A percentile compares a stretch with the other conserved stretches of the same genome.
These are phyloP conservation scores for Hyperoplus immaculatus DNA, from an alignment of 2,797 vertebrate species.

Conservation along the genomic window DNA sequence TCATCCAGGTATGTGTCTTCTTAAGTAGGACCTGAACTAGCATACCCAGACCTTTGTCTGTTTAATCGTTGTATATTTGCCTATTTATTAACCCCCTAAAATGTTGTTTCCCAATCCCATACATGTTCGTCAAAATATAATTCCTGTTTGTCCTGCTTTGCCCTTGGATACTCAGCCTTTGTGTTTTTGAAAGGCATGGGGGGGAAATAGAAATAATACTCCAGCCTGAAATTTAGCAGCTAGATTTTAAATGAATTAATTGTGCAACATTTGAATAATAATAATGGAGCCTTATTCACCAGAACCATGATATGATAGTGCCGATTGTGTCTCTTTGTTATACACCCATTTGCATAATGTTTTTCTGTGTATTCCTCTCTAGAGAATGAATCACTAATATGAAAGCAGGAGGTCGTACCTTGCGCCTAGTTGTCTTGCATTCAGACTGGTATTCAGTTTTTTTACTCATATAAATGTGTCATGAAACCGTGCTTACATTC, in stretches of 20 bases:
- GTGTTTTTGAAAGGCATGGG: background rate
- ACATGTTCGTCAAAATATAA: no score
- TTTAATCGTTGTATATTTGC: background rate
- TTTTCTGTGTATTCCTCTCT: slow-evolving; percentile 1
- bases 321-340: background rate
- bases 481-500: background rate
- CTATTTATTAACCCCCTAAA: background rate
- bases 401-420: slow-evolving; percentile 26
- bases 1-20: background rate
- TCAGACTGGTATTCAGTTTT: background rate
- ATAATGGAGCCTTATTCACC: no score
- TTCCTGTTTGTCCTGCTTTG: background rate
- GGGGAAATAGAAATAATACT: no score
- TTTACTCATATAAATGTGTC: slow-evolving; percentile 7
- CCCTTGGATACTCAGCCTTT: background rate
- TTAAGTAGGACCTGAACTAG: background rate
- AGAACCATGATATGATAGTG: background rate
- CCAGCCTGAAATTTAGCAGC: background rate
- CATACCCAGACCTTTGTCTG: no score
- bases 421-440: background rate
- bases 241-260: background rate
- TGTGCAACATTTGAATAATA: background rate
- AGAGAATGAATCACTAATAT: slow-evolving; percentile 7
- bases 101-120: no score
- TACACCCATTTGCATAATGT: slow-evolving; percentile 15